Percentiles rank a stretch among this genome's conserved stretches.
Conservation (phyloP, 2,113 vertebrate species). For the Bos javanicus region DNA sequence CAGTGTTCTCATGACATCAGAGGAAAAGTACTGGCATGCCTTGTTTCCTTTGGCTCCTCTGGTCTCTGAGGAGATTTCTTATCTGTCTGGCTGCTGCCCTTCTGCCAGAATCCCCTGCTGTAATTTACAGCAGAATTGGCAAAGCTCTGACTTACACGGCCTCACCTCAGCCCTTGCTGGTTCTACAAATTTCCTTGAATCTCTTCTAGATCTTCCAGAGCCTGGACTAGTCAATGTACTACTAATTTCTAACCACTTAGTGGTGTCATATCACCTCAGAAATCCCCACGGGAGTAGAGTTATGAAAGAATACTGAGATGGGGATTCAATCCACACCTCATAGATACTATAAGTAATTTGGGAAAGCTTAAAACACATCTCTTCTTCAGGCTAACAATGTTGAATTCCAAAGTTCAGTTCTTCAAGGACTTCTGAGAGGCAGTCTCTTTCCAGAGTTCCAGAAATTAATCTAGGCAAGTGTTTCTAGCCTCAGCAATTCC, state of each 20-base stretch:
- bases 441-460: background rate
- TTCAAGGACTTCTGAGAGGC: background rate
- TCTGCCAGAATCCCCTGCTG: background rate
- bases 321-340: background rate
- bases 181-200: background rate
- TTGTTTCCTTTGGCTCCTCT: background rate
- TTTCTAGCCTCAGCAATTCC: background rate
- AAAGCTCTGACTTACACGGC: background rate
- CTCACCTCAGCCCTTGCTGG: background rate
- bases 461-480: background rate
- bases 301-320: background rate
- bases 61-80: background rate
- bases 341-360: background rate
- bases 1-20: background rate
- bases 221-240: background rate
- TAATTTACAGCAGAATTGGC: background rate
- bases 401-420: background rate
- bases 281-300: rapidly evolving
- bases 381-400: background rate
- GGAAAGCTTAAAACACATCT: background rate
- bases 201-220: background rate
- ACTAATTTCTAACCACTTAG: background rate
- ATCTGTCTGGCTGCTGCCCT: background rate
- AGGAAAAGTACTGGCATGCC: background rate
- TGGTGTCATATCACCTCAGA: background rate